These are phyloP conservation scores for Morphnarchus princeps DNA, from an alignment of 2,113 vertebrate genomes.

Conservation along the genomic window DNA sequence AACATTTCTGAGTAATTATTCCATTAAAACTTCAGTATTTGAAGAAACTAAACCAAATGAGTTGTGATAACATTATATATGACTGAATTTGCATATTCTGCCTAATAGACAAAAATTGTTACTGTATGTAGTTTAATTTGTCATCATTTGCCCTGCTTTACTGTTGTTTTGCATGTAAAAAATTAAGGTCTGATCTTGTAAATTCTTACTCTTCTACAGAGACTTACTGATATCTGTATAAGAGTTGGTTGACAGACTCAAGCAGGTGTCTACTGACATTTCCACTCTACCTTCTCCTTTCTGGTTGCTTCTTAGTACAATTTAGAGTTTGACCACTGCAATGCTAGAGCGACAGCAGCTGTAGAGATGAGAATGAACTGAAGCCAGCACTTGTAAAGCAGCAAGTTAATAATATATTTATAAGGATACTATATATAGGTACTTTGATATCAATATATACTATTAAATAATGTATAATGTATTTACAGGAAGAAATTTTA, in stretches of 20 bases:
- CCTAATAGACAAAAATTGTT: not conserved
- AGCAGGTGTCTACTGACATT: not conserved
- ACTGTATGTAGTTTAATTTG: not conserved
- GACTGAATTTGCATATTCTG: not conserved
- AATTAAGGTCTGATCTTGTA: not conserved
- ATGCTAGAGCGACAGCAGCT: not conserved
- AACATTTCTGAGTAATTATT: not conserved
- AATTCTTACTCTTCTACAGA: not conserved
- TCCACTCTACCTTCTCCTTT: not conserved
- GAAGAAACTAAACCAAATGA: slow-evolving; percentile 8
- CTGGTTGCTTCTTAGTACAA: not conserved
- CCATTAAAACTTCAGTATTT: not conserved
- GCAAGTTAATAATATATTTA: slow-evolving; percentile 41
- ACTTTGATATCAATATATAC: slow-evolving; percentile 31
- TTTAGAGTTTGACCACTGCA: not conserved
- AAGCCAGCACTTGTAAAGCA: slow-evolving; percentile 22
- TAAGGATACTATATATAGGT: slow-evolving; percentile 42
- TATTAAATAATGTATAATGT: slow-evolving; percentile 58
- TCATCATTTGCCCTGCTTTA: not conserved
- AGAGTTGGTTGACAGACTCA: not conserved
- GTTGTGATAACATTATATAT: not conserved
- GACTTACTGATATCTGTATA: not conserved
- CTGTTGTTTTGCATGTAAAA: not conserved
- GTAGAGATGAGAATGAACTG: slow-evolving; percentile 8
- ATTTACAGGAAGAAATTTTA: slow-evolving; percentile 49